These are phyloP conservation scores for Hozukius guyotensis DNA, from an alignment of 2,797 vertebrate genomes.

Conservation along the genomic window DNA sequence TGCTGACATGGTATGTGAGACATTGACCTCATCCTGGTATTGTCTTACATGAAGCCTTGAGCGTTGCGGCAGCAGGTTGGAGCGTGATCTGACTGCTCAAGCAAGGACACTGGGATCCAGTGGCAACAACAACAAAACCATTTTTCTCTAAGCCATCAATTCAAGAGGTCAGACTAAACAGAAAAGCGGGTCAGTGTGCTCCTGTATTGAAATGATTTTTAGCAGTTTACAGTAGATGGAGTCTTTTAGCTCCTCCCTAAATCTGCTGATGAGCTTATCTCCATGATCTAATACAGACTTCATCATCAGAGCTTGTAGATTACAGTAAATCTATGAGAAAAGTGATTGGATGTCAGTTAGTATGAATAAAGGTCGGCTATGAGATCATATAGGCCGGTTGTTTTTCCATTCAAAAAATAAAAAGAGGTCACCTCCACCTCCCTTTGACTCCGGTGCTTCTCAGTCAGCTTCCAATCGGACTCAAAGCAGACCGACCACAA, in stretches of 20 bases:
- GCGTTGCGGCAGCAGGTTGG: conserved; percentile 27
- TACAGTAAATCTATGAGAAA: conserved; percentile 12
- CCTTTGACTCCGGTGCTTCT: neutral
- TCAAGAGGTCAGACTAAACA: neutral
- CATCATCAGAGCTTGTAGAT: conserved; percentile 19
- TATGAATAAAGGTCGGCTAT: neutral
- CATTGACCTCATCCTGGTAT: conserved; percentile 61
- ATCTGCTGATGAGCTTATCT: conserved; percentile 48
- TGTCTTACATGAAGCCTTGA: conserved; percentile 59
- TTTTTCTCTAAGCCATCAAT: neutral
- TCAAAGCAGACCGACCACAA: neutral
- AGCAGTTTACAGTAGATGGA: neutral
- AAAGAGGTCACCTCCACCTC: neutral
- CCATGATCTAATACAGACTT: conserved; percentile 14
- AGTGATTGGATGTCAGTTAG: neutral
- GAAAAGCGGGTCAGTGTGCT: conserved; percentile 12
- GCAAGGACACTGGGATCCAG: conserved; percentile 5
- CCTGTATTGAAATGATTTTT: conserved; percentile 13
- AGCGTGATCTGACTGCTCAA: conserved; percentile 4
- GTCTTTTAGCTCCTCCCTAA: neutral
- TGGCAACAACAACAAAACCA: neutral
- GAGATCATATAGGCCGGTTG: neutral
- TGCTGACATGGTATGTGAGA: conserved; percentile 40
- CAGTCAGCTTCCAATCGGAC: neutral
- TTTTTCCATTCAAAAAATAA: neutral